A percentile compares a stretch with the other conserved stretches of the same genome.
These are phyloP conservation scores for Steatocranus sp. DNA, from an alignment of 2,797 vertebrate species.

Conservation along the genomic window DNA sequence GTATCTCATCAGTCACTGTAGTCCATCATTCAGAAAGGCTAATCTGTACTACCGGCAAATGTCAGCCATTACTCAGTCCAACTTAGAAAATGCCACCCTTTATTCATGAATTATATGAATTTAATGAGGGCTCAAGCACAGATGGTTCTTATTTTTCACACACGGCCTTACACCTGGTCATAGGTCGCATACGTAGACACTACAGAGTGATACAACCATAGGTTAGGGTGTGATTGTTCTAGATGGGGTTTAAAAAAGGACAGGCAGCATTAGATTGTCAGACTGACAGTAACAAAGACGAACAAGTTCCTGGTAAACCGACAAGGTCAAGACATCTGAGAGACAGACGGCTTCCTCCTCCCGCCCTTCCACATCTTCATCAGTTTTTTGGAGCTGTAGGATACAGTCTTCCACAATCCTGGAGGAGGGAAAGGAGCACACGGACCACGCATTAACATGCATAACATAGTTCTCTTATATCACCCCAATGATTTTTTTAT, in stretches of 20 bases:
- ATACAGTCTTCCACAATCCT: conserved; percentile 87
- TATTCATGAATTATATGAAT: neutral
- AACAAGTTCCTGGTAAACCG: neutral
- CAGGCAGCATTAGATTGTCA: neutral
- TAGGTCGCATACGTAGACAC: neutral
- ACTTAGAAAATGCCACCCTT: conserved; percentile 25
- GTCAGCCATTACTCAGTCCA: conserved; percentile 30
- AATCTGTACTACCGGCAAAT: neutral
- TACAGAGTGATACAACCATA: neutral
- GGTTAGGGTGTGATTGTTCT: neutral
- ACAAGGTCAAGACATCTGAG: conserved; percentile 59
- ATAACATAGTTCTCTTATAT: neutral
- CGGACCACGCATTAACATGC: neutral
- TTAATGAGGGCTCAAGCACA: neutral
- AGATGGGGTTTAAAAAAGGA: neutral
- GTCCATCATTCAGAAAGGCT: conserved; percentile 1
- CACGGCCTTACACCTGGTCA: neutral
- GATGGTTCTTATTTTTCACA: neutral
- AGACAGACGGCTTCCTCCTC: conserved; percentile 73
- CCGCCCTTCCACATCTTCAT: conserved; percentile 91
- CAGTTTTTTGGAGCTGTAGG: conserved; percentile 88
- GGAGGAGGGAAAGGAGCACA: neutral
- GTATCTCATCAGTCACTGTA: neutral
- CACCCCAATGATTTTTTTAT: neutral
- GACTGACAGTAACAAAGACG: neutral